Evolutionary conservation across 2,888 invertebrate genomes (phyloP), one percentile per base, ranked within the genome.

Genomic region (Unio delphinus): DNA sequence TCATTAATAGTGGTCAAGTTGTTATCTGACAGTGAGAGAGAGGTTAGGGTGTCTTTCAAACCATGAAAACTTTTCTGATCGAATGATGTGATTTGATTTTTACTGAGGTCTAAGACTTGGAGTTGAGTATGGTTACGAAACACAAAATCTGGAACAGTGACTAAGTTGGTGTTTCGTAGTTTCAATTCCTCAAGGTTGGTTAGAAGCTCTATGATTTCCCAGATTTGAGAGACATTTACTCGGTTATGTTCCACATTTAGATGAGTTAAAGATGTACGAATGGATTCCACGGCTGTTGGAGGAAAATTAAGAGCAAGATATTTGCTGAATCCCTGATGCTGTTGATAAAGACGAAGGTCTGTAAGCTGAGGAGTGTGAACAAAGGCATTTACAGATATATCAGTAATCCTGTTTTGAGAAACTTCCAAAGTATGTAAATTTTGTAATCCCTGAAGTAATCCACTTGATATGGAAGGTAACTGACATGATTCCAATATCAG

Each of bases 251-350:
- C 83, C 64, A 91, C 80, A 55, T 89, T 86, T 57, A 91, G 80
- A 67, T 83, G 85, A 73, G 89, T 85, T 57, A 91, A 77, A 30
- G 86, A 86, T 28, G 80, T 75, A 84, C 88, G 86, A 61, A 89
- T 78, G 4, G 89, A 89, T 23, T 58, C 55, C 65, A 86, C 83
- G 5, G 75, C 64, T 30, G 65, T 69, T 20, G 75, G 61, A 17
- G 64, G 63, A 8, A 85, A 45, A 45, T 63, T 66, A 34, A 73
- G 69, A 34, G 34, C 34, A 34, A 58, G 68, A 20, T 64, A 28
- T 34, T 34, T 34, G 34, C 6, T 34, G 34, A 34, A 34, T 34
- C 1, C 7, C 34, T 34, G 34, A 34, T 34, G 34, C 66, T 82
- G 78, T 2, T 74, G 69, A 23, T 76, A 65, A 7, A 82, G 59